Evolutionary conservation across 2,797 vertebrate species (phyloP), one percentile per base, ranked within the genome.

Genomic region (Squalus acanthias): DNA sequence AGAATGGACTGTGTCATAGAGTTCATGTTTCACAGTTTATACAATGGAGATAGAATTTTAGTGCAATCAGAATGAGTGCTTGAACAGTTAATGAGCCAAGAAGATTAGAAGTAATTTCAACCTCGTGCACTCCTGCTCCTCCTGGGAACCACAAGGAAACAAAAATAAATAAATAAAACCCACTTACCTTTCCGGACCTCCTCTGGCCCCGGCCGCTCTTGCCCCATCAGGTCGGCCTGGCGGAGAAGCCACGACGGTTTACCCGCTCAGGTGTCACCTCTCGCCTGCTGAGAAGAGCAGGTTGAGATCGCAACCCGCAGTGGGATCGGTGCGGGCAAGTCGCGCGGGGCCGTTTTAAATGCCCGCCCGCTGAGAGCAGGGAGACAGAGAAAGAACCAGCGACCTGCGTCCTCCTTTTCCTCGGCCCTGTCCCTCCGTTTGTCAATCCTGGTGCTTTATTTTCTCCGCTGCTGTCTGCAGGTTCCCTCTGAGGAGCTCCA

Each of bases 11-110:
- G 82, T 85, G 82, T 8, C 6, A 67, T n/a, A n/a, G 33, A 92
- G 33, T n/a, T 65, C 29, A 53, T 33, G 87, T 65, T 65, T 65
- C 63, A 67, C 89, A 65, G 67, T 67, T 60, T 67, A 39, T 92
- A 65, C 15, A 92, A 92, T 8, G 60, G 89, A 50, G 46, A 85
- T 85, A 50, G 20, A n/a, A 67, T 20, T 92, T 92, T 65, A 67
- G 26, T 67, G 89, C 60, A 92, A n/a, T 92, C 60, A 9, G 63
- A 92, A n/a, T 92, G 89, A n/a, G 60, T 67, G 89, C 74, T 92
- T 92, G 57, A 60, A 13, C 33, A 65, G 33, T 92, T n/a, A 92
- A 92, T 92, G 63, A 92, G 33, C 6, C 60, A n/a, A 65, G 89
- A 65, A 33, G n/a, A 39, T 92, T 92, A 39, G 15, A 65, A 39